A percentile compares a stretch with the other conserved stretches of the same genome.
These are phyloP conservation scores for Eudyptes chrysolophus DNA, from an alignment of 2,113 vertebrate genomes.

Conservation along the genomic window DNA sequence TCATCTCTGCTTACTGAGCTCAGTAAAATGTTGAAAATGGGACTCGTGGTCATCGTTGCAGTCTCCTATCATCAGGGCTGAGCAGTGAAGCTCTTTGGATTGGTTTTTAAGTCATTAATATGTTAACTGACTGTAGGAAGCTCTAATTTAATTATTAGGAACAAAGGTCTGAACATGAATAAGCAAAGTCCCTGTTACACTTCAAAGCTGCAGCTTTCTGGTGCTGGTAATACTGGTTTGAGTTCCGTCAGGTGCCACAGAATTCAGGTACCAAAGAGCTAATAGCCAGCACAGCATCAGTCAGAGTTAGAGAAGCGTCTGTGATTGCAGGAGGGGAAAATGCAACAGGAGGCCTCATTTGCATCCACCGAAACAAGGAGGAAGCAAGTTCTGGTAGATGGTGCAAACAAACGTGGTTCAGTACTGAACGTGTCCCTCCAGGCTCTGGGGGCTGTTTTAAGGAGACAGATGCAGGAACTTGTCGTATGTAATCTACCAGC, in stretches of 20 bases:
- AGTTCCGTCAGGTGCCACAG: neutral
- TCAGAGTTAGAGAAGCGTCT: neutral
- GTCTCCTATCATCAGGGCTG: neutral
- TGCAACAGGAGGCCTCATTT: neutral
- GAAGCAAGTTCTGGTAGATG: neutral
- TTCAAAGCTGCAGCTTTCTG: neutral
- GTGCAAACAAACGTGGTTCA: fast-evolving
- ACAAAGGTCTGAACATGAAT: neutral
- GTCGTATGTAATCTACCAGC: neutral
- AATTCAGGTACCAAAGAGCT: neutral
- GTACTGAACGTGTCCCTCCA: neutral
- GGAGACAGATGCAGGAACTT: neutral
- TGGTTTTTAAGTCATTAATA: neutral
- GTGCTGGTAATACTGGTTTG: neutral
- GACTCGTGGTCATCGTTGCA: neutral
- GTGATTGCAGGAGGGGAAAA: neutral
- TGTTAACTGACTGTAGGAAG: neutral
- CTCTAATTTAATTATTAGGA: conserved; percentile 7
- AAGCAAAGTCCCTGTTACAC: neutral
- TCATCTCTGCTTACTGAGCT: neutral
- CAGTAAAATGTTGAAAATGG: neutral
- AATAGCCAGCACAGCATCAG: neutral
- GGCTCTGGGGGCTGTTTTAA: neutral
- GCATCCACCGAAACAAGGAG: neutral
- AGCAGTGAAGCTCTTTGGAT: neutral